These are phyloP conservation scores for Rugalucina vietnamica DNA, from an alignment of 2,888 invertebrate genomes.

Conservation along the genomic window DNA sequence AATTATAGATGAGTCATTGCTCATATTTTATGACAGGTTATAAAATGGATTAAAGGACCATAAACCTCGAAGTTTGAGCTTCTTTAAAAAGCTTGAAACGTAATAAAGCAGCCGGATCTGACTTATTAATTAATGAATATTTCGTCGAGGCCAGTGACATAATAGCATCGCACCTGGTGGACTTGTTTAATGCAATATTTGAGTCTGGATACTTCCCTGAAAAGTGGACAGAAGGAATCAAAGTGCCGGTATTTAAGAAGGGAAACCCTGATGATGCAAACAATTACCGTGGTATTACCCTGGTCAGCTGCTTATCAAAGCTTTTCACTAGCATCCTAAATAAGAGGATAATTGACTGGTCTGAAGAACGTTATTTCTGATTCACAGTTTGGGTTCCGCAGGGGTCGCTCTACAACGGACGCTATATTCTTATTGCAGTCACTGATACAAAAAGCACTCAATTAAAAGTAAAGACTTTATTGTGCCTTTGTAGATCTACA, in stretches of 20 bases:
- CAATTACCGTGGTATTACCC: slow-evolving; percentile 23
- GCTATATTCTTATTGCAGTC: background rate
- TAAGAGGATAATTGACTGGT: background rate
- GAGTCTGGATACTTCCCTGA: slow-evolving; percentile 23
- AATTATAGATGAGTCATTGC: no score
- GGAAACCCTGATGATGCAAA: slow-evolving; percentile 4
- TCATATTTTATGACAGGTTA: no score
- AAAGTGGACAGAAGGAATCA: slow-evolving; percentile 23
- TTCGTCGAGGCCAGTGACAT: slow-evolving; percentile 15
- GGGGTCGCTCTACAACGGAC: slow-evolving; percentile 25
- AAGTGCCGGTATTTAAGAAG: slow-evolving; percentile 22
- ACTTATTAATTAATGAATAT: slow-evolving; percentile 13
- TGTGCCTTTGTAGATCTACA: background rate
- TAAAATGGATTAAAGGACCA: no score
- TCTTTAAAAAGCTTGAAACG: background rate
- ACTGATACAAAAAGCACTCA: background rate
- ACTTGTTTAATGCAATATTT: slow-evolving; percentile 23
- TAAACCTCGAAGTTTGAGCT: background rate
- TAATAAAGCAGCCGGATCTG: background rate
- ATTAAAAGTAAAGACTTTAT: background rate
- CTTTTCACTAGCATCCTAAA: slow-evolving; percentile 29
- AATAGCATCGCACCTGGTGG: background rate
- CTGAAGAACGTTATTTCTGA: slow-evolving; percentile 17
- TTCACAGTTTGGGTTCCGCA: slow-evolving; percentile 20
- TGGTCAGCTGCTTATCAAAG: slow-evolving; percentile 20